Percentiles rank a stretch among this genome's conserved stretches.
Evolutionary conservation across 1,140 invertebrate genomes (phyloP).

Genomic region (Glossosoma conforme): DNA sequence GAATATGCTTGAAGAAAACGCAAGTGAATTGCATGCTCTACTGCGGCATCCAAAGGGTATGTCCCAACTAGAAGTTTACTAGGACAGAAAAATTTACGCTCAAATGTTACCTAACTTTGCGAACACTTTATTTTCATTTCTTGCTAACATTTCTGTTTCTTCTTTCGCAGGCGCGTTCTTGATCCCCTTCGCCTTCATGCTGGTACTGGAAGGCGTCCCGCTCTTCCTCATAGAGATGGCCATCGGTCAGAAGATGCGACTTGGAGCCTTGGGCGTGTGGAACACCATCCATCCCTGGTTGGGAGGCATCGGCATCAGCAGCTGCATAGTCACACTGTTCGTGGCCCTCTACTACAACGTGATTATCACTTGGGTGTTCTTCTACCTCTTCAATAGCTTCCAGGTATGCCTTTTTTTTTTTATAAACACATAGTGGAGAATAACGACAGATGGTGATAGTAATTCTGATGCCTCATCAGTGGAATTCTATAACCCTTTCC

Average conservation of each 20-base stretch:
- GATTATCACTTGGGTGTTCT: slow-evolving; percentile 98
- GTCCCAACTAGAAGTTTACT: too few relatives aligned
- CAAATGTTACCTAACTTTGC: too few relatives aligned
- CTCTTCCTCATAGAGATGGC: slow-evolving; percentile 91
- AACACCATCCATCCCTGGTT: slow-evolving; percentile 91
- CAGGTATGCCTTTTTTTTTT: too few relatives aligned
- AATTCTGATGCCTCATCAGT: too few relatives aligned
- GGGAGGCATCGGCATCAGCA: slow-evolving; percentile 83
- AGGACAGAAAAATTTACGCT: too few relatives aligned
- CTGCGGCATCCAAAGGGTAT: too few relatives aligned
- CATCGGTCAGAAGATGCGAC: slow-evolving; percentile 85
- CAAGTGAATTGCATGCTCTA: too few relatives aligned
- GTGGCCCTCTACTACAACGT: slow-evolving; percentile 96
- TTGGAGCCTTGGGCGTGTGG: slow-evolving; percentile 89
- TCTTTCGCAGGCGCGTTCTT: slow-evolving; percentile 82
- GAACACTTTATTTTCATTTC: too few relatives aligned
- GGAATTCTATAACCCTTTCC: too few relatives aligned
- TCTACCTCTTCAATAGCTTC: slow-evolving; percentile 88
- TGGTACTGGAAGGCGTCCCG: slow-evolving; percentile 88
- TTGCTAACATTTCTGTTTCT: slow-evolving; percentile 5
- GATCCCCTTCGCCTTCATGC: slow-evolving; percentile 94
- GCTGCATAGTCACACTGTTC: slow-evolving; percentile 87
- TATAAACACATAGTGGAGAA: too few relatives aligned
- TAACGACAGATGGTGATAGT: too few relatives aligned
- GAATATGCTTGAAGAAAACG: too few relatives aligned